Conservation (phyloP, 2,797 vertebrate genomes). For the Tiaroga cobitis region DNA sequence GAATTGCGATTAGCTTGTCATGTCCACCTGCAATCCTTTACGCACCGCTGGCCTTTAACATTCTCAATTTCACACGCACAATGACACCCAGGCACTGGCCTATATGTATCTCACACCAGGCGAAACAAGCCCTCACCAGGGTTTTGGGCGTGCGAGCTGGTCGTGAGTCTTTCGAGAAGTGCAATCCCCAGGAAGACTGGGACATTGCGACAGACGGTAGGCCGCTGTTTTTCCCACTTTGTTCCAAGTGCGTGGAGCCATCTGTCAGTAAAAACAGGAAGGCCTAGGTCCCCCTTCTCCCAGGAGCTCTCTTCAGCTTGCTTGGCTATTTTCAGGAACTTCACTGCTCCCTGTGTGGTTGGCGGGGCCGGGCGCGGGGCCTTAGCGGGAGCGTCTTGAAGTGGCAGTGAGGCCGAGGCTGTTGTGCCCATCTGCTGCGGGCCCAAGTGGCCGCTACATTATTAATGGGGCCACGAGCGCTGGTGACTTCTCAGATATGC, state of each 20-base stretch:
- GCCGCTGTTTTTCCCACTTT: slow-evolving; percentile 79
- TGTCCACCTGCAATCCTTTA: slow-evolving; percentile 70
- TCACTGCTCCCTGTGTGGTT: slow-evolving; percentile 81
- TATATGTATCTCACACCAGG: not conserved
- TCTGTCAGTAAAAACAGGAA: slow-evolving; percentile 92
- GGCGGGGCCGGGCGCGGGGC: slow-evolving; percentile 72
- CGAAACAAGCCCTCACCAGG: slow-evolving; percentile 51
- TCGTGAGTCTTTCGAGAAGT: slow-evolving; percentile 56
- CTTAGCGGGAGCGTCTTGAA: slow-evolving; percentile 81
- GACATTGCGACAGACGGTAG: slow-evolving; percentile 74
- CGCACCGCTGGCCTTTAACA: slow-evolving; percentile 70
- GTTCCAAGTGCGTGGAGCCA: slow-evolving; percentile 84
- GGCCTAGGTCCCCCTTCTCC: slow-evolving; percentile 86
- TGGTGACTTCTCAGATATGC: slow-evolving; percentile 91
- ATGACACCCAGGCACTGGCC: not conserved
- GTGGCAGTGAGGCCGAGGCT: slow-evolving; percentile 80
- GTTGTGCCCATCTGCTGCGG: slow-evolving; percentile 90
- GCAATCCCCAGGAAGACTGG: slow-evolving; percentile 62
- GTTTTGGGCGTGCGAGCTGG: slow-evolving; percentile 71
- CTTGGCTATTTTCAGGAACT: slow-evolving; percentile 85
- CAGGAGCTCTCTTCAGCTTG: slow-evolving; percentile 70
- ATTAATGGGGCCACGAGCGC: slow-evolving; percentile 91
- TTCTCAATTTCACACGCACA: slow-evolving; percentile 12
- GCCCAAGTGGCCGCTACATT: slow-evolving; percentile 91
- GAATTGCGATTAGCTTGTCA: not conserved